A percentile compares a stretch with the other conserved stretches of the same genome.
Evolutionary conservation across 2,888 invertebrate genomes (phyloP).

Genomic region (Mactromeris polynyma): DNA sequence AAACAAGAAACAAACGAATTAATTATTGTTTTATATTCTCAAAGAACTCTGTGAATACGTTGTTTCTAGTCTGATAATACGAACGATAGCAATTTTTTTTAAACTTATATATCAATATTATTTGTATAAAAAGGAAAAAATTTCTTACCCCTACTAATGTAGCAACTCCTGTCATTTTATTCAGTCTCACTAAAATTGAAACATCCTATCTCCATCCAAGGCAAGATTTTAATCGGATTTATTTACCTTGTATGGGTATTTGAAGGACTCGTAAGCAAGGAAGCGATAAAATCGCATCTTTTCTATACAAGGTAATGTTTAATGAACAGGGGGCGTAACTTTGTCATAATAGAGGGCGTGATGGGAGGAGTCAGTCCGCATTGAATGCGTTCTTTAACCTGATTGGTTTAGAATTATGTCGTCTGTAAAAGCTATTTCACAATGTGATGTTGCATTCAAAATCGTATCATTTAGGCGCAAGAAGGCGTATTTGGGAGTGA

Average conservation of each 20-base stretch:
- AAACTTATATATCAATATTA: not conserved
- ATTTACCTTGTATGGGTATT: constrained; percentile 51
- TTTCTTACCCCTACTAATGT: constrained; percentile 63
- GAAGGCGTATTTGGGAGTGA: constrained; percentile 51
- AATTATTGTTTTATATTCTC: not conserved
- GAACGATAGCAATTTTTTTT: not conserved
- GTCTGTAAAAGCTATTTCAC: constrained; percentile 38
- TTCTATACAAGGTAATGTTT: constrained; percentile 29
- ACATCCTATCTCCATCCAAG: constrained; percentile 39
- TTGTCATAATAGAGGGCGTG: constrained; percentile 65
- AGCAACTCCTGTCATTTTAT: constrained; percentile 69
- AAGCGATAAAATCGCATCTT: constrained; percentile 49
- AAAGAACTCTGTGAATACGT: not conserved
- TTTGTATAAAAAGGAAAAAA: not conserved
- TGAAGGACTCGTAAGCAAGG: constrained; percentile 46
- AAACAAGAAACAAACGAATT: not conserved
- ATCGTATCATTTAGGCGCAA: constrained; percentile 54
- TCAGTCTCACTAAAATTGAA: constrained; percentile 23
- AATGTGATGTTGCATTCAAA: constrained; percentile 50
- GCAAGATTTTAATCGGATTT: constrained; percentile 35
- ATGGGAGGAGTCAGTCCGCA: constrained; percentile 54
- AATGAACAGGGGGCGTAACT: constrained; percentile 57
- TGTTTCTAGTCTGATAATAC: not conserved
- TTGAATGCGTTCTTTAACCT: constrained; percentile 48
- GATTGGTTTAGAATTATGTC: constrained; percentile 67